Evolutionary conservation across 2,797 vertebrate genomes (phyloP).

Genomic region (Sebastes hubbsi): DNA sequence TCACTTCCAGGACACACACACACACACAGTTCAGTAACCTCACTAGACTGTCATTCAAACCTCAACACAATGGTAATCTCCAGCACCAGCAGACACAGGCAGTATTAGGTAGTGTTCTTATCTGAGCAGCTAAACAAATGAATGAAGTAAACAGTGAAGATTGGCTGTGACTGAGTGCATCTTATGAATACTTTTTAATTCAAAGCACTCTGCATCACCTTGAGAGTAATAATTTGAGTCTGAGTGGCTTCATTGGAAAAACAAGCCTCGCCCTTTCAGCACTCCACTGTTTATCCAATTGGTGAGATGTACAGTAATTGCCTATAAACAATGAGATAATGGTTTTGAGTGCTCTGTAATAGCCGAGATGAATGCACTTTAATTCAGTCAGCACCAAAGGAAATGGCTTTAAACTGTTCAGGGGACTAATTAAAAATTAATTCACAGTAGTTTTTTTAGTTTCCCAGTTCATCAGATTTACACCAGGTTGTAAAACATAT

Average conservation of each 20-base stretch:
- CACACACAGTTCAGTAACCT: not conserved
- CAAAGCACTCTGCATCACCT: not conserved
- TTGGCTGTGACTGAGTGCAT: not conserved
- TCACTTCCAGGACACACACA: conserved; percentile 3
- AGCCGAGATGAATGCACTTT: not conserved
- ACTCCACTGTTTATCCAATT: not conserved
- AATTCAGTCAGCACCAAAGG: not conserved
- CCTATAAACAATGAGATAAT: not conserved
- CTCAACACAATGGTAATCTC: not conserved
- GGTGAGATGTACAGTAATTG: not conserved
- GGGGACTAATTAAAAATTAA: not conserved
- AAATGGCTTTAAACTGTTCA: not conserved
- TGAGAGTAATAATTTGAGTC: not conserved
- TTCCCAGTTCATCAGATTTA: not conserved
- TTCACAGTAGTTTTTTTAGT: not conserved
- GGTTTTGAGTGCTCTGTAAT: not conserved
- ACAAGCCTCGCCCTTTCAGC: not conserved
- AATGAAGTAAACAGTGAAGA: not conserved
- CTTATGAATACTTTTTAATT: not conserved
- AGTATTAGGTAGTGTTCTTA: not conserved
- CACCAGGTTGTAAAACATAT: conserved; percentile 3
- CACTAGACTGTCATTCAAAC: not conserved
- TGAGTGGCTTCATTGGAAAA: not conserved
- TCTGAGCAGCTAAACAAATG: not conserved
- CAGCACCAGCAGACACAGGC: too few relatives aligned